Base-by-base conservation (phyloP, 2,888 invertebrate species). In the Caprella mutica region DNA sequence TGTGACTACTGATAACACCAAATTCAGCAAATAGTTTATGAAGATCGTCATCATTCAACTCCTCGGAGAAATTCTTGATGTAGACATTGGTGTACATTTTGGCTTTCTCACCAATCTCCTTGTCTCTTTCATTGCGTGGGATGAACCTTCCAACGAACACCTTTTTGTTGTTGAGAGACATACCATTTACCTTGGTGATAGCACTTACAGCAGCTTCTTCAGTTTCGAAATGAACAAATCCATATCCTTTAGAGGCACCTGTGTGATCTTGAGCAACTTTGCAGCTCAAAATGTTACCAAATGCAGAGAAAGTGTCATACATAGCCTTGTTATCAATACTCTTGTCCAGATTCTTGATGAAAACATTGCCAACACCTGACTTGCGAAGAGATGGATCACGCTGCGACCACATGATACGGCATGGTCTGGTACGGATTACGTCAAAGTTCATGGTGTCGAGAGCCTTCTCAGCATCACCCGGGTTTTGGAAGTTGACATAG, bases 391-490 rank as follows among this genome's bases (percentile, higher is more conserved):
- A 94, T 43, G 97, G 97, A 78, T 98, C 98, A 70, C 98, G 84
- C 76, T 98, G 97, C 65, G 97, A 96, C 98, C 98, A 98, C 98
- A 99, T 98, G 72, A 98, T 98, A 73, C 98, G 85, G 73, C 98
- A 97, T 64, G 97, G 97, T 70, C 92, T 84, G 68, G 92, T 93
- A 17, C 52, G 30, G 9, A 99, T 83, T 72, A 88, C 81, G 77
- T 99, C 98, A 77, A 97, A 99, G 76, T 98, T 98, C 97, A 98
- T 98, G 40, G 96, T 93, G 76, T 99, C 98, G 71, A 98, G 77
- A 63, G 98, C 98, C 73, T 96, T 84, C 78, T 98, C 98, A 74
- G 98, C 98, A 80, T 99, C 98, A 69, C 91, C 89, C 69, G 97
- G 94, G 75, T 98, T 94, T 76, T 98, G 97, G 76, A 98, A 99